A percentile compares a stretch with the other conserved stretches of the same genome.
phyloP scores from a whole-genome alignment of 2,113 vertebrate genomes.

The Pituophis catenifer region DNA sequence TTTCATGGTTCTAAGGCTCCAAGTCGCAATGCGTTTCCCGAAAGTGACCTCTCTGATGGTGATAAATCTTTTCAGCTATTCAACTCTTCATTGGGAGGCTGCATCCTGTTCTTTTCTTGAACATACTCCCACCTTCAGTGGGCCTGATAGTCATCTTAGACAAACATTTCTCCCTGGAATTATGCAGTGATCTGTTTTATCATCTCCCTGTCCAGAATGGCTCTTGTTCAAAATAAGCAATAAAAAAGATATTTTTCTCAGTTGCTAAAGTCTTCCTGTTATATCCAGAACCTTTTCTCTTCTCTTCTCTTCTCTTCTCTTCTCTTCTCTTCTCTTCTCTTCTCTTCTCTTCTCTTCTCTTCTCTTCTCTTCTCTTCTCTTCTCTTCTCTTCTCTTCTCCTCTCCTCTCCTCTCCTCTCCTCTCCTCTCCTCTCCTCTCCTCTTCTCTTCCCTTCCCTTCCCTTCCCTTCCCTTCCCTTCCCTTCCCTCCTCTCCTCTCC shows the following conservation, averaged over 20 bases:
- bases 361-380: background rate
- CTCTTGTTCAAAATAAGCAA: slow-evolving; percentile 58
- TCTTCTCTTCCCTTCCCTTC: no score
- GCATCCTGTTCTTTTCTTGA: slow-evolving; percentile 67
- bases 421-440: background rate
- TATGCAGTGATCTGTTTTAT: slow-evolving; percentile 64
- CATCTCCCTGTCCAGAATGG: slow-evolving; percentile 49
- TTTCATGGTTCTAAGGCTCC: slow-evolving; percentile 31
- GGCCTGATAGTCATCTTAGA: slow-evolving; percentile 71
- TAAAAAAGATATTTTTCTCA: slow-evolving; percentile 17
- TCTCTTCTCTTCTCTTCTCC: no score
- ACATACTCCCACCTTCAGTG: slow-evolving; percentile 61
- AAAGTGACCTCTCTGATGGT: slow-evolving; percentile 43
- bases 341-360: no score
- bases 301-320: no score
- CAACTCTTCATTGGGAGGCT: slow-evolving; percentile 54
- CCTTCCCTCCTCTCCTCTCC: no score
- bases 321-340: no score
- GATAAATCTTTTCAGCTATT: slow-evolving; percentile 51
- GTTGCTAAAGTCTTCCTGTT: slow-evolving; percentile 47
- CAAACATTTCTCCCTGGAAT: slow-evolving; percentile 55
- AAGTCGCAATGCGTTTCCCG: slow-evolving; percentile 53
- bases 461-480: no score
- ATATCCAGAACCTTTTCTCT: background rate
- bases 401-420: no score